phyloP scores from a whole-genome alignment of 2,113 vertebrate species.

The Marmota flaviventris region DNA sequence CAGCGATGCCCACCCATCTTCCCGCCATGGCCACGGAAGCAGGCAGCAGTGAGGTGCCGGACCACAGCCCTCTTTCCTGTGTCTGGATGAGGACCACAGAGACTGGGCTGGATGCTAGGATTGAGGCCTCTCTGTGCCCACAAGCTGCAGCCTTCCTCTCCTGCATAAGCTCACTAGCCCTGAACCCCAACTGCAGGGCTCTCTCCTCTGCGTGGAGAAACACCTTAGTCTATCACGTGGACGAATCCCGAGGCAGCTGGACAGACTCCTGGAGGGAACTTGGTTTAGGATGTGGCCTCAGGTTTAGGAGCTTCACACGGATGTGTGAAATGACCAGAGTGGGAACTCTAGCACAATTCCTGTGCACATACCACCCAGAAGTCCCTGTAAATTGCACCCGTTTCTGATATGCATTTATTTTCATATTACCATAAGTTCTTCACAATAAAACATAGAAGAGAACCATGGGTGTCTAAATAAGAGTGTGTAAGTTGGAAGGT shows the following conservation, averaged over 20 bases:
- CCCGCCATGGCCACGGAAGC: too few species aligned
- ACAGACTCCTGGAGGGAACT: background rate
- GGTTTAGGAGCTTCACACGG: background rate
- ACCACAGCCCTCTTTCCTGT: background rate
- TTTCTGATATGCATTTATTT: background rate
- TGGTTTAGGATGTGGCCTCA: background rate
- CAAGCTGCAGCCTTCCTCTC: background rate
- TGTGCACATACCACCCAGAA: background rate
- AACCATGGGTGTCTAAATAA: background rate
- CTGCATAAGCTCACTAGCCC: background rate
- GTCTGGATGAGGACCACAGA: background rate
- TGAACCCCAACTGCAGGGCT: background rate
- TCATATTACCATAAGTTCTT: background rate
- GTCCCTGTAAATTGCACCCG: background rate
- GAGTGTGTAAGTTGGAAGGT: background rate
- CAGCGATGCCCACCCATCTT: background rate
- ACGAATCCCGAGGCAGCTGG: background rate
- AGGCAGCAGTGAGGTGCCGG: accelerated
- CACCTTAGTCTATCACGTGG: background rate
- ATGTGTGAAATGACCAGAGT: background rate
- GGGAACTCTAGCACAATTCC: background rate
- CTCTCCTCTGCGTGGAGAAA: background rate
- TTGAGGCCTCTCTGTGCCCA: background rate
- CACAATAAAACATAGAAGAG: background rate
- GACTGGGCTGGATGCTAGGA: background rate